Evolutionary conservation across 2,113 vertebrate species (phyloP).

Genomic region (Nesoenas mayeri): DNA sequence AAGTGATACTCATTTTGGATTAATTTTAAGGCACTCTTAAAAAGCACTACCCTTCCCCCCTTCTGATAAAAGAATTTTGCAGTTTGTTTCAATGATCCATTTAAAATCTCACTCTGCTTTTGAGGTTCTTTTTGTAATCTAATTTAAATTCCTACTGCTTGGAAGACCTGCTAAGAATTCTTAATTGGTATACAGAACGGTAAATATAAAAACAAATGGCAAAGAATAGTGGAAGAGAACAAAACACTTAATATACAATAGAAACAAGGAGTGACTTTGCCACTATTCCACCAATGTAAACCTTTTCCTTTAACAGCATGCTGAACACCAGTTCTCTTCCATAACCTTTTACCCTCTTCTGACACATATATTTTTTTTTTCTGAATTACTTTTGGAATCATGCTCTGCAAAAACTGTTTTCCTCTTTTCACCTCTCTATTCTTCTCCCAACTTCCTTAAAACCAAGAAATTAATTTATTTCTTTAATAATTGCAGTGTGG

Average conservation of each 20-base stretch:
- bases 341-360: background rate
- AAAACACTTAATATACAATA: slow-evolving; percentile 8
- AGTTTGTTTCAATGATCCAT: slow-evolving; percentile 66
- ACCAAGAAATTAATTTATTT: slow-evolving; percentile 47
- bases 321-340: background rate
- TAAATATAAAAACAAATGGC: slow-evolving; percentile 74
- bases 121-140: slow-evolving; percentile 63
- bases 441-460: slow-evolving; percentile 11
- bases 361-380: background rate
- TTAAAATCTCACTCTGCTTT: slow-evolving; percentile 72
- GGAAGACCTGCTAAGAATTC: slow-evolving; percentile 72
- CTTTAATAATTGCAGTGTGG: slow-evolving; percentile 27
- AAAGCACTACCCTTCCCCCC: slow-evolving; percentile 40
- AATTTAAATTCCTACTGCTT: slow-evolving; percentile 77
- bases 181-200: slow-evolving; percentile 73
- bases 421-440: background rate
- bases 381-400: slow-evolving; percentile 19
- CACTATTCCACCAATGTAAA: background rate
- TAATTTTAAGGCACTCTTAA: slow-evolving; percentile 53
- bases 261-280: background rate
- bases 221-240: slow-evolving; percentile 49
- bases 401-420: slow-evolving; percentile 37
- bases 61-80: slow-evolving; percentile 56
- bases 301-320: background rate
- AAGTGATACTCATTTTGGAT: slow-evolving; percentile 53